phyloP scores from a whole-genome alignment of 2,113 vertebrate genomes.

The Turnix velox region DNA sequence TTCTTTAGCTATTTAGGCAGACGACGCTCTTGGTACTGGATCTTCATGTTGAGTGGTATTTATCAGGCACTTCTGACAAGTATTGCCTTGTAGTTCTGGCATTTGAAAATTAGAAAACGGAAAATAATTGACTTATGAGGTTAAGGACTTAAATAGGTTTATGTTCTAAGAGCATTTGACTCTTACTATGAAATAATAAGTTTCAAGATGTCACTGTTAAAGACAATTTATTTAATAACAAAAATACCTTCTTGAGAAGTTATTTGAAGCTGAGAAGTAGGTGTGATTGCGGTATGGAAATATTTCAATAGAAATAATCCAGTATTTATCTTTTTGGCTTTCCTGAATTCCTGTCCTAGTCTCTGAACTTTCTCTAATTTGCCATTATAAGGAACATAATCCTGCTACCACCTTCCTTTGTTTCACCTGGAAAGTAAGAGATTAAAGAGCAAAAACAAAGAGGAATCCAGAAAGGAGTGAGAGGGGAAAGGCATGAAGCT shows the following conservation, averaged over 20 bases:
- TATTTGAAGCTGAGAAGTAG: neutral
- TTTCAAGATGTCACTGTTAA: neutral
- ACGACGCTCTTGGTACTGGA: neutral
- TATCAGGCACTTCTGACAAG: neutral
- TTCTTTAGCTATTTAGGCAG: neutral
- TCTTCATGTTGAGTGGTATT: neutral
- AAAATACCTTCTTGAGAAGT: neutral
- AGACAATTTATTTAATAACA: neutral
- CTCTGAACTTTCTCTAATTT: neutral
- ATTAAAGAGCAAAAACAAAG: neutral
- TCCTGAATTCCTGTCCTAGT: neutral
- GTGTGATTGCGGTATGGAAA: neutral
- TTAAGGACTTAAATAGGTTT: conserved; percentile 1
- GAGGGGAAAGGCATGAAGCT: neutral
- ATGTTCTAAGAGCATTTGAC: neutral
- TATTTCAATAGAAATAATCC: neutral
- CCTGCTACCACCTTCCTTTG: neutral
- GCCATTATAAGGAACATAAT: neutral
- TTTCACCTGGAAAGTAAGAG: neutral
- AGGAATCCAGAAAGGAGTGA: neutral
- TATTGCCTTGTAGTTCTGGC: neutral
- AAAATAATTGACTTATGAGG: neutral
- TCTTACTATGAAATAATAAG: neutral
- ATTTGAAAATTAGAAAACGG: neutral
- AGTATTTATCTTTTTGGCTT: neutral